phyloP scores from a whole-genome alignment of 2,113 vertebrate genomes.

The Sakesphorus luctuosus region DNA sequence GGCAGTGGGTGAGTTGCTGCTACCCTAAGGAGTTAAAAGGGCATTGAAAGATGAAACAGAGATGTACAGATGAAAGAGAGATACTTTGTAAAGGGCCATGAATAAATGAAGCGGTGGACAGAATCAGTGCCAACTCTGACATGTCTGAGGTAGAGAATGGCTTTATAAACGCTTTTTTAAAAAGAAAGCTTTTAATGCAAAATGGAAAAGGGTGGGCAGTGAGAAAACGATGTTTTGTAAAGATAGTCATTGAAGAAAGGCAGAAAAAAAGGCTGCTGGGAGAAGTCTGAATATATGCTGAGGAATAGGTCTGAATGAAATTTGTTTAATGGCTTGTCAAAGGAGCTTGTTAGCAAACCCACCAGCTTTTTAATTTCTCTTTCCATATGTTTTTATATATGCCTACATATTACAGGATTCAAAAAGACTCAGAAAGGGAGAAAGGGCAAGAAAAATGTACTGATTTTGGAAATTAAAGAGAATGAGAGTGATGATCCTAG shows the following conservation, averaged over 20 bases:
- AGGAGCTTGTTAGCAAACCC: constrained; percentile 3
- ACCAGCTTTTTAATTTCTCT: constrained; percentile 15
- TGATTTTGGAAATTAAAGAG: not conserved
- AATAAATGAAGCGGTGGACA: constrained; percentile 42
- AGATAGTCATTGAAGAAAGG: constrained; percentile 14
- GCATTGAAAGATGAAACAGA: constrained; percentile 44
- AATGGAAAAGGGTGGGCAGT: constrained; percentile 7
- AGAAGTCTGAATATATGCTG: not conserved
- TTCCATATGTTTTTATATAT: not conserved
- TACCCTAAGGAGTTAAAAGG: constrained; percentile 40
- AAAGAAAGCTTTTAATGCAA: constrained; percentile 51
- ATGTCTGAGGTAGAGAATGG: constrained; percentile 15
- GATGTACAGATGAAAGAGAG: constrained; percentile 31
- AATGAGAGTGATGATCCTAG: not conserved
- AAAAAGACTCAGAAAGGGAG: not conserved
- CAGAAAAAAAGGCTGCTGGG: not conserved
- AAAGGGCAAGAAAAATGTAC: not conserved
- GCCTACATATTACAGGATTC: not conserved
- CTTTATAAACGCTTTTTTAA: constrained; percentile 44
- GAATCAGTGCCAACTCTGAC: constrained; percentile 6
- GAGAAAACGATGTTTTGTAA: constrained; percentile 13
- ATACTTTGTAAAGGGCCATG: not conserved
- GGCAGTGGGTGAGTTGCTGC: not conserved
- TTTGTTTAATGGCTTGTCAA: constrained; percentile 13
- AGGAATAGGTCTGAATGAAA: constrained; percentile 21